These are phyloP conservation scores for Rhineura floridana DNA, from an alignment of 2,113 vertebrate species.

Conservation along the genomic window DNA sequence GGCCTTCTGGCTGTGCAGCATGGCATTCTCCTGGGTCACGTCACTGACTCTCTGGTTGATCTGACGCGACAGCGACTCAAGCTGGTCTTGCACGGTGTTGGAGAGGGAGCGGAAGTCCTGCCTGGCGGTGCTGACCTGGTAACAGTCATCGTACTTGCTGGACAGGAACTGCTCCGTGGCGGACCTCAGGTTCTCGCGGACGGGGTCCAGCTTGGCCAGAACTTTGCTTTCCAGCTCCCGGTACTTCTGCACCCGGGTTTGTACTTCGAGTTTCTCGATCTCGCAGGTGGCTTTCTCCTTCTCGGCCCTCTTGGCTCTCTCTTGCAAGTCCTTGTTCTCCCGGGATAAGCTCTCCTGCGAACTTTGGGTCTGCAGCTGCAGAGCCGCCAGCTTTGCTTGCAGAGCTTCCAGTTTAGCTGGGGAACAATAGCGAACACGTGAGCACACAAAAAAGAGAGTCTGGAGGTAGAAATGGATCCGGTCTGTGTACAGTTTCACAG, in stretches of 20 bases:
- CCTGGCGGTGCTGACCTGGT: neutral
- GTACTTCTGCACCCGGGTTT: neutral
- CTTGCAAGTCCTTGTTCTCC: neutral
- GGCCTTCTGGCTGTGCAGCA: neutral
- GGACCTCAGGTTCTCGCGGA: neutral
- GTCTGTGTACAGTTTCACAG: too few species aligned
- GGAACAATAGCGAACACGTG: neutral
- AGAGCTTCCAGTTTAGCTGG: neutral
- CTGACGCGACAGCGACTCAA: neutral
- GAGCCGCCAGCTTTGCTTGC: neutral
- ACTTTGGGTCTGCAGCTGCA: neutral
- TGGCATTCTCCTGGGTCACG: neutral
- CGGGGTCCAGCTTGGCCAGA: neutral
- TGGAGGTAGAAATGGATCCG: too few species aligned
- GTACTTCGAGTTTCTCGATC: neutral
- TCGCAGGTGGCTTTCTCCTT: neutral
- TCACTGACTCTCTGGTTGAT: neutral
- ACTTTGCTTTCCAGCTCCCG: neutral
- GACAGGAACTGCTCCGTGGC: rapidly evolving
- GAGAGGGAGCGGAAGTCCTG: neutral
- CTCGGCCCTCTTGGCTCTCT: neutral
- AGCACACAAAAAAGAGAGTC: too few species aligned
- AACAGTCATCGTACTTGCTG: neutral
- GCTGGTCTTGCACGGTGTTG: rapidly evolving
- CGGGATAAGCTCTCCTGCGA: rapidly evolving